Evolutionary conservation across 92 coral and sea anemone species (phyloP).

Genomic region (Meandrina meandrites): DNA sequence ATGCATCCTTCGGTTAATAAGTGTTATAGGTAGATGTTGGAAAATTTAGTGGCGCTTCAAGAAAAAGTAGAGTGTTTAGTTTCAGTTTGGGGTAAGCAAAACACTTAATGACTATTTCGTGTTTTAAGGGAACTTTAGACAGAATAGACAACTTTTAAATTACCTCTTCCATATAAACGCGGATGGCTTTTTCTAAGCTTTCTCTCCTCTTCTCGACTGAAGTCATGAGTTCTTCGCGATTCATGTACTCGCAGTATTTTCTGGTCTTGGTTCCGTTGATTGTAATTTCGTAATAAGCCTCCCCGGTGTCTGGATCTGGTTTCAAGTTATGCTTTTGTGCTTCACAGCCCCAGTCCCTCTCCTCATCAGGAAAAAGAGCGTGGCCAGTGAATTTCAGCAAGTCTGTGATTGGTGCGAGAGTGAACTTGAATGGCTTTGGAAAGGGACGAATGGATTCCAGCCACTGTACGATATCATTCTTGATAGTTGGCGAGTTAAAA

Average conservation of each 20-base stretch:
- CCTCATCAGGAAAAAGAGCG: neutral
- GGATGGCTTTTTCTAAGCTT: neutral
- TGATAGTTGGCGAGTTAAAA: conserved; percentile 1
- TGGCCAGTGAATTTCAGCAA: neutral
- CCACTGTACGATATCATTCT: neutral
- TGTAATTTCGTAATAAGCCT: neutral
- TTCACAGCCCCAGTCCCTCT: neutral
- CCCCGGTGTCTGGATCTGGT: neutral
- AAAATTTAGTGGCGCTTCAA: too few species aligned
- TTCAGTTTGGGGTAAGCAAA: too few species aligned
- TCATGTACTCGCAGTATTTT: neutral
- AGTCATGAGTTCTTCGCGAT: neutral
- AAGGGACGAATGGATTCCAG: neutral
- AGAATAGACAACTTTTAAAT: too few species aligned
- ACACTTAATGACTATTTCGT: too few species aligned
- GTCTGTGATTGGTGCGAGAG: neutral
- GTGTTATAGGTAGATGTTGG: too few species aligned
- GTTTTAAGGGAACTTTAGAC: too few species aligned
- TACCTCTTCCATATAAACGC: neutral
- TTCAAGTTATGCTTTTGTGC: neutral
- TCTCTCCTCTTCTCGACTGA: neutral
- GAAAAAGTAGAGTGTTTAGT: too few species aligned
- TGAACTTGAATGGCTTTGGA: neutral
- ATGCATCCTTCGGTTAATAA: too few species aligned
- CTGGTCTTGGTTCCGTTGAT: neutral